These are phyloP conservation scores for Tauraco erythrolophus DNA, from an alignment of 2,113 vertebrate genomes.

Conservation along the genomic window DNA sequence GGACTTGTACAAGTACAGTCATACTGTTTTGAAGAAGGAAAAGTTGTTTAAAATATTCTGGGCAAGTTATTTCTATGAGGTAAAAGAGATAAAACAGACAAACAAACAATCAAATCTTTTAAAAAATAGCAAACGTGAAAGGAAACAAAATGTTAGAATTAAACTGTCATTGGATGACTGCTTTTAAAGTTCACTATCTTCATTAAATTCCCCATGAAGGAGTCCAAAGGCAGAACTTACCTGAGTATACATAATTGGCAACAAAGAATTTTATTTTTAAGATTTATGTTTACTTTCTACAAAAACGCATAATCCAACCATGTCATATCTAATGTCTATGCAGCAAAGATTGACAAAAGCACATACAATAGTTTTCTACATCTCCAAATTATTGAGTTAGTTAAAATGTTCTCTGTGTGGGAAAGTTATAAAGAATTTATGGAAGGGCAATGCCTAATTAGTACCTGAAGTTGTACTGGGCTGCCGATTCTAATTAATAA, in stretches of 20 bases:
- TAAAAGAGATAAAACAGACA: not conserved
- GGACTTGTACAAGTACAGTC: not conserved
- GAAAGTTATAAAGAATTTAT: slow-evolving; percentile 16
- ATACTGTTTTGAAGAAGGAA: not conserved
- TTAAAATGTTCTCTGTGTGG: slow-evolving; percentile 7
- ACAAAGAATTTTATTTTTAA: not conserved
- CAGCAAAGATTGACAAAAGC: not conserved
- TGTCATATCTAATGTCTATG: not conserved
- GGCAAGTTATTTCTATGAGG: not conserved
- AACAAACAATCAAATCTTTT: not conserved
- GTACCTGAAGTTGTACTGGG: slow-evolving; percentile 40
- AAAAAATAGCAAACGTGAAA: not conserved
- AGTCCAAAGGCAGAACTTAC: not conserved
- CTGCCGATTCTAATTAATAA: slow-evolving; percentile 57
- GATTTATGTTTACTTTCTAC: not conserved
- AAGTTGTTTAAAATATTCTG: not conserved
- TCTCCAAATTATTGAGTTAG: slow-evolving; percentile 30
- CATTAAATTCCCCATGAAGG: not conserved
- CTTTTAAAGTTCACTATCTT: slow-evolving; percentile 4
- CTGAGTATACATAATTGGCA: not conserved
- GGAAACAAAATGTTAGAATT: not conserved
- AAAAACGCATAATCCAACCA: not conserved
- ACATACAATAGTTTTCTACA: not conserved
- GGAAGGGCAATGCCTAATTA: slow-evolving; percentile 41
- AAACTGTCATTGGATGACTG: not conserved